Base-by-base conservation (phyloP, 1,140 invertebrate species). In the Drosophila fuyamai region DNA sequence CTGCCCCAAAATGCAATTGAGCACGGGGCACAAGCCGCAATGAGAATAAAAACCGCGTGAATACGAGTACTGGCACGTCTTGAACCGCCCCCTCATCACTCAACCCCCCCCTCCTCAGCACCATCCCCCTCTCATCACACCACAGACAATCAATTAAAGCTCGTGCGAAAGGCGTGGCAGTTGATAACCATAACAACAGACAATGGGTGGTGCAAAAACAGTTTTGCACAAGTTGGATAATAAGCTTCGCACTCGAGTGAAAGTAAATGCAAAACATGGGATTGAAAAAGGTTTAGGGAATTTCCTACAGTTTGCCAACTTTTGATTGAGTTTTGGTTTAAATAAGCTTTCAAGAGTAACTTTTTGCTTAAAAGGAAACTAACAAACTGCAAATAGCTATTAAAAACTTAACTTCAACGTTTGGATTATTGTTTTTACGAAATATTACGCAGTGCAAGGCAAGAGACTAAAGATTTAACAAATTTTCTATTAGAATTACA, bases 171-270 rank as follows among this genome's bases (percentile, higher is more conserved):
- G 51, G 67, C 65, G 65, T 46, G 48, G 63, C 43, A 27, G 12
- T 51, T 70, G 63, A 71, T 71, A 71, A 57, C 51, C 60, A 66
- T 66, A 56, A 71, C 63, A 71, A 68, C 65, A 66, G 51, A 36
- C 14, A 41, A 16, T 6, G 35, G 43, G 9, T 23, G 35, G 35
- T 32, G 32, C 18, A n/a, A 14, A 65, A 65, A 50, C 9, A 38
- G 43, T 29, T 48, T 13, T 65, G 35, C 35, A 66, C 61, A 12
- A 48, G n/a, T 71, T 48, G 51, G 63, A 27, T 71, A 71, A 71
- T 71, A 71, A 70, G 51, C 44, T 36, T 40, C 23, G 38, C 38
- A 48, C 53, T 71, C 23, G 5, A 71, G 65, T 58, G 67, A 71
- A 71, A 71, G 67, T 71, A 36, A 55, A 54, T 54, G 61, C 40